Evolutionary conservation across 2,888 invertebrate species (phyloP).

Genomic region (Lysandra coridon): DNA sequence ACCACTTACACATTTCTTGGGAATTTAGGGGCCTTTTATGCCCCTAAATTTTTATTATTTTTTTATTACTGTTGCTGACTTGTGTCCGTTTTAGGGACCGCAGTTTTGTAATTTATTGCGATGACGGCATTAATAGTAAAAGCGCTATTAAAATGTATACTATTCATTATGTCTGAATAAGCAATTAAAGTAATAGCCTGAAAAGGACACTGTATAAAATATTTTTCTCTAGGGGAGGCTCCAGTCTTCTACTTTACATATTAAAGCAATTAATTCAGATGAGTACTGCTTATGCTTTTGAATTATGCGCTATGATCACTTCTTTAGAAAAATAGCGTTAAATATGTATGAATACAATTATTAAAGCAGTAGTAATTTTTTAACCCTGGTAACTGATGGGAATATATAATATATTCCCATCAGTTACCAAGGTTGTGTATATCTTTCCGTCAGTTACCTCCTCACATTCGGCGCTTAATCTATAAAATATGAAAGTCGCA

Average conservation of each 20-base stretch:
- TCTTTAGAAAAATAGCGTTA: not conserved
- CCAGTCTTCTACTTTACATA: not conserved
- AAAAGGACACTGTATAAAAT: not conserved
- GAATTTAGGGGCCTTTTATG: constrained; percentile 19
- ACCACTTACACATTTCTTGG: constrained; percentile 15
- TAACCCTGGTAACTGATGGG: no score
- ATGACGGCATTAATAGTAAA: not conserved
- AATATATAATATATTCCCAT: no score
- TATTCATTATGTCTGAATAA: not conserved
- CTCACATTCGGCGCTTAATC: no score
- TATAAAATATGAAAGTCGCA: no score
- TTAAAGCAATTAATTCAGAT: constrained; percentile 8
- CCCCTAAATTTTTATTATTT: constrained; percentile 16
- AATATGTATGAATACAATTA: not conserved
- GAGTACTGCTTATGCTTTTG: not conserved
- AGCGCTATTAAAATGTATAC: not conserved
- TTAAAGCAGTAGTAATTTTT: no score
- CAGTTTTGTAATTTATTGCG: not conserved
- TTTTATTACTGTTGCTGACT: constrained; percentile 23
- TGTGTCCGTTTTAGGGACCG: not conserved
- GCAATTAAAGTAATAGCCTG: not conserved
- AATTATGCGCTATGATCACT: not conserved
- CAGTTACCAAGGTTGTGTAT: no score
- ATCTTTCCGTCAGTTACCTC: no score
- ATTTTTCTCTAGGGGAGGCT: not conserved